Base-by-base conservation (phyloP, 2,888 invertebrate species). In the Mythimna vitellina region DNA sequence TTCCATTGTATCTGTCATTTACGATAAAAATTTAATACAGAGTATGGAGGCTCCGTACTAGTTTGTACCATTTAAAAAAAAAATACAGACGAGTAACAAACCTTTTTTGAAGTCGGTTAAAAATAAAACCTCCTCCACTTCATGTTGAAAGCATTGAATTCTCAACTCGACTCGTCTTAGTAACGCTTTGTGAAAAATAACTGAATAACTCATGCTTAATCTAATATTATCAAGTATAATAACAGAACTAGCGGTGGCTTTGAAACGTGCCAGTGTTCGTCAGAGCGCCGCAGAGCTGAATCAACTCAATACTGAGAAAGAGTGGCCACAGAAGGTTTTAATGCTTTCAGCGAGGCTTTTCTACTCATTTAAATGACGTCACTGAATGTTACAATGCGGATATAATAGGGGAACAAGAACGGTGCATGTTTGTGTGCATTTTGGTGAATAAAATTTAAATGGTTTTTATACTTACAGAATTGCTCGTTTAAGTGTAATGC, bases 291-390 rank as follows among this genome's bases (percentile, higher is more conserved):
- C 49, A n/a, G 53, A 74, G 61, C 70, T 65, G 67, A 71, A 72
- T 75, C 62, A 76, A 69, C 70, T 76, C 49, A 25, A 68, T 68
- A 63, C 63, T 68, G 61, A 62, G 60, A 71, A 79, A 74, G 76
- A 77, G 81, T 77, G 62, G 69, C 71, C 57, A 63, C 78, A 75
- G 76, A 78, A 71, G 62, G 73, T 70, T 76, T 80, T 78, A 81
- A 83, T 78, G 80, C 83, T 81, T 80, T 74, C 71, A 75, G 70
- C 65, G 70, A 74, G 83, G 77, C 81, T 70, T 76, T 84, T 73
- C 78, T 69, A 65, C 65, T 78, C 75, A 78, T 81, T 81, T 81
- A 65, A 78, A 75, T 78, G 57, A 56, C 78, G 74, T 71, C 78
- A 57, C 61, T 65, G 63, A 74, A 64, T 78, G 57, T 76, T 79